Percentiles rank a stretch among this genome's conserved stretches.
phyloP scores from a whole-genome alignment of 2,797 vertebrate genomes.

The Aeoliscus strigatus region DNA sequence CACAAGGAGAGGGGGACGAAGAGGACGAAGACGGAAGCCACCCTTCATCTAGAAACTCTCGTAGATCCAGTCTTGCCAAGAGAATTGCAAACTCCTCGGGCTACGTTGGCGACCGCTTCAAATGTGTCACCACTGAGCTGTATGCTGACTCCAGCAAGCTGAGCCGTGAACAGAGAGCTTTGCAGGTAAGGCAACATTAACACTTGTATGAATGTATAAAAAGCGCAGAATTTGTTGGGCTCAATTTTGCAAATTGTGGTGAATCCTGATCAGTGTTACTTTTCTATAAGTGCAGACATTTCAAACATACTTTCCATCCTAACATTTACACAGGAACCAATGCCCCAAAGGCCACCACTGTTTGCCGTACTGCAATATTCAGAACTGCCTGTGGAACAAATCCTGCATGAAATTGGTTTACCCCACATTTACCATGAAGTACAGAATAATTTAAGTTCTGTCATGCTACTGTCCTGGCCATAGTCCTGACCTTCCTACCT shows the following conservation, averaged over 20 bases:
- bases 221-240: conserved; percentile 18
- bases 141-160: conserved; percentile 98
- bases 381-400: conserved; percentile 37
- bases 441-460: conserved; percentile 25
- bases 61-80: conserved; percentile 88
- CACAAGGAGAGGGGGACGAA: conserved; percentile 64
- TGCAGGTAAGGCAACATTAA: conserved; percentile 94
- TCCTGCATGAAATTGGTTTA: conserved; percentile 54
- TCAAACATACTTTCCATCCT: conserved; percentile 33
- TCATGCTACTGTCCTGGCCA: conserved; percentile 48
- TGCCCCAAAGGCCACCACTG: conserved; percentile 13
- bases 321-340: conserved; percentile 40
- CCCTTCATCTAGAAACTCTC: conserved; percentile 78
- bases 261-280: conserved; percentile 31
- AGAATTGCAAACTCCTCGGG: conserved; percentile 96
- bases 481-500: conserved; percentile 41
- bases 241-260: conserved; percentile 26
- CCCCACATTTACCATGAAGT: conserved; percentile 38
- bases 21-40: conserved; percentile 78
- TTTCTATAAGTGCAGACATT: conserved; percentile 43
- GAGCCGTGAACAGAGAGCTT: conserved; percentile 93
- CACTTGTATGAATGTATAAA: conserved; percentile 13
- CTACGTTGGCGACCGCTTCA: conserved; percentile 97
- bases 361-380: conserved; percentile 39
- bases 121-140: conserved; percentile 95